These are phyloP conservation scores for Ciconia maguari DNA, from an alignment of 2,113 vertebrate genomes.

Conservation along the genomic window DNA sequence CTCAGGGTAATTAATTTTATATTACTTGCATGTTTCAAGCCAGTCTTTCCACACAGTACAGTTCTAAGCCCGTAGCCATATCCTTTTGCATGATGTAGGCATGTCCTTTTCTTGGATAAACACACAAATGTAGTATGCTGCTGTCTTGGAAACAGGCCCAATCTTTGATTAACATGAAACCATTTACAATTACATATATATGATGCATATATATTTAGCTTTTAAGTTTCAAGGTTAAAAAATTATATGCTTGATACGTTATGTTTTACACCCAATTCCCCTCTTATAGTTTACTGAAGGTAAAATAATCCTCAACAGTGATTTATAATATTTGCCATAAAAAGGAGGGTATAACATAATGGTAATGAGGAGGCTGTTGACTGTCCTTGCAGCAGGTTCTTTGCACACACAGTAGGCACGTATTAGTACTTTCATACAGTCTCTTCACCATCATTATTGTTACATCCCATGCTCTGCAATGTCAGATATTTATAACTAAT, in stretches of 20 bases:
- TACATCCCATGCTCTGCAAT: background rate
- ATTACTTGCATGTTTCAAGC: background rate
- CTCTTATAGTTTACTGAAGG: background rate
- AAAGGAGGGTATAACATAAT: background rate
- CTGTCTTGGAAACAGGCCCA: background rate
- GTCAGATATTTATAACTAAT: background rate
- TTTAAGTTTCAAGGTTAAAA: background rate
- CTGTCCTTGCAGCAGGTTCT: background rate
- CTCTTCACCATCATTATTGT: background rate
- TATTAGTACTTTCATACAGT: background rate
- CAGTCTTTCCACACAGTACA: background rate
- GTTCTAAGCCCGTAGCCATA: background rate
- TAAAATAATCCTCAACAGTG: background rate
- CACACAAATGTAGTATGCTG: background rate
- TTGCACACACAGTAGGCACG: background rate
- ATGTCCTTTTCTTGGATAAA: background rate
- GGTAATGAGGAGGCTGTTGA: background rate
- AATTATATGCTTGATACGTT: background rate
- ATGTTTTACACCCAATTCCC: background rate
- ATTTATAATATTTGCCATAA: background rate
- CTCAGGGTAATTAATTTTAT: background rate
- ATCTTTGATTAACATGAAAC: background rate
- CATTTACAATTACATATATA: background rate
- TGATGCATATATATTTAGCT: no score
- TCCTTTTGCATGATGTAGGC: background rate